Evolutionary conservation across 2,888 invertebrate species (phyloP), one percentile per base, ranked within the genome.

Genomic region (Argyresthia goedartella): DNA sequence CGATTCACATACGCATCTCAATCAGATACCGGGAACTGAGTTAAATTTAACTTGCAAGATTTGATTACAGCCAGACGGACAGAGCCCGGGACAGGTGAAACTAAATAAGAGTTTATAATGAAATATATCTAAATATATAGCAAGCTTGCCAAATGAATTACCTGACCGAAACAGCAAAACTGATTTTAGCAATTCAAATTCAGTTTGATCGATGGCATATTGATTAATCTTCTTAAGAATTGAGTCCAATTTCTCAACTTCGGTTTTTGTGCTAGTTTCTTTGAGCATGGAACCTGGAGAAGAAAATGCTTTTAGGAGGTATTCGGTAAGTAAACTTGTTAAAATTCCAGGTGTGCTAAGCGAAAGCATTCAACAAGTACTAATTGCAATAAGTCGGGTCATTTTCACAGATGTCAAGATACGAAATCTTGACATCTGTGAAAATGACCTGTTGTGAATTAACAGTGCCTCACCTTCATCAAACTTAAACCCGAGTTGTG

Each of bases 121-220:
- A 8, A 47, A 13, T 15, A 44, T 4, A 47, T 11, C 33, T 4
- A 33, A 25, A 47, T 9, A 25, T n/a, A 34, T 11, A 33, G 10
- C 4, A 3, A 7, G 1, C 11, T 10, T 4, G 15, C n/a, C 36
- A 11, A 14, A 41, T n/a, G 1, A 59, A 65, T 73, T 78, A 94
- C 95, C 95, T 76, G 93, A 89, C 75, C 94, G 93, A 73, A 95
- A 96, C 6, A 96, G 84, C 6, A 94, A 90, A 9, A 94, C 85
- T 0, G 94, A 93, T 69, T 95, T 95, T n/a, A 96, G 81, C 72
- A 93, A 95, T 42, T 95, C 93, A 65, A 91, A 94, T 68, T 96
- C 96, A 0, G 93, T 92, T 69, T 93, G 92, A 71, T 96, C 95
- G 14, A 95, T 89, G 57, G 90, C 82, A 52, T 92, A 80, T 8